These are phyloP conservation scores for Plagiodera versicolora DNA, from an alignment of 2,888 invertebrate genomes.

Conservation along the genomic window DNA sequence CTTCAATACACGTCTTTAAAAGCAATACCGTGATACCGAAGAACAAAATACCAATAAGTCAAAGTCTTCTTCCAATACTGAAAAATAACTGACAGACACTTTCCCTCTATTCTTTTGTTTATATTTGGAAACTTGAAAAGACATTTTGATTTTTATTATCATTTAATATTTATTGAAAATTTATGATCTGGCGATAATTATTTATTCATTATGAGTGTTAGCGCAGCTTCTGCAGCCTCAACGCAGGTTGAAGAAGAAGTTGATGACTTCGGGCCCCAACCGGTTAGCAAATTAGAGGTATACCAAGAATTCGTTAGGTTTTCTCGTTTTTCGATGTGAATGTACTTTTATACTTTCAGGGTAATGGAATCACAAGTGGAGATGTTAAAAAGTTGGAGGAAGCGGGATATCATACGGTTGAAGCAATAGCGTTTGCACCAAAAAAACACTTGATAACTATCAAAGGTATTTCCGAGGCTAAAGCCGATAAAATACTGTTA, in stretches of 20 bases:
- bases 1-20: no score
- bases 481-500: constrained; percentile 89
- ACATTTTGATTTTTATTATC: no score
- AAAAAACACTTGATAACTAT: constrained; percentile 86
- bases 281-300: constrained; percentile 74
- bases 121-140: not conserved
- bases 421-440: constrained; percentile 92
- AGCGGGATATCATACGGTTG: constrained; percentile 92
- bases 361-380: constrained; percentile 84
- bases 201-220: constrained; percentile 35
- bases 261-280: constrained; percentile 73
- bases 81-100: no score
- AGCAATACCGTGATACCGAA: no score
- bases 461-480: constrained; percentile 96
- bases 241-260: constrained; percentile 61
- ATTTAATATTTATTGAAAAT: not conserved
- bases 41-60: no score
- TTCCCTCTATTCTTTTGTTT: not conserved
- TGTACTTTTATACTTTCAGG: constrained; percentile 58
- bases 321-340: not conserved
- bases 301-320: not conserved
- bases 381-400: constrained; percentile 94
- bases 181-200: not conserved
- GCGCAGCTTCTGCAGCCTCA: constrained; percentile 56
- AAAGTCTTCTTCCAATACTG: no score